Evolutionary conservation across 2,888 invertebrate genomes (phyloP).

Genomic region (Horisme vitalbata): DNA sequence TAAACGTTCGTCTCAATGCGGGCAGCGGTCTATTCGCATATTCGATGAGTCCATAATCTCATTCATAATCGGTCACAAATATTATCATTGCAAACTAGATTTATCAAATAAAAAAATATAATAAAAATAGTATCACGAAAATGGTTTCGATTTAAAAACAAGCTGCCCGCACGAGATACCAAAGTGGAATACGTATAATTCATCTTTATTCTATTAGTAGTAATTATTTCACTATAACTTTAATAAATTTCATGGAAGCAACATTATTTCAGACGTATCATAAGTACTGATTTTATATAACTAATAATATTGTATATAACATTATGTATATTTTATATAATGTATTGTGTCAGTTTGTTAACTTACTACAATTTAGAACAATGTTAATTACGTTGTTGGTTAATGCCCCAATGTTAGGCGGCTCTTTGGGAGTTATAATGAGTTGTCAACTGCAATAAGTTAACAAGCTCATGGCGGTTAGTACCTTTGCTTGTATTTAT

Average conservation of each 20-base stretch:
- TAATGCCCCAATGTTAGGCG: slow-evolving; percentile 9
- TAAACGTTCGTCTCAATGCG: slow-evolving; percentile 38
- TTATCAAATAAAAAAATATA: slow-evolving; percentile 8
- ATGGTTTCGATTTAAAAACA: slow-evolving; percentile 18
- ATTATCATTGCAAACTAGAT: slow-evolving; percentile 24
- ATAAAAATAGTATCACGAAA: slow-evolving; percentile 13
- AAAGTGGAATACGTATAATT: slow-evolving; percentile 45
- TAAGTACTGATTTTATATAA: slow-evolving; percentile 68
- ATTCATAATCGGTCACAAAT: slow-evolving; percentile 31
- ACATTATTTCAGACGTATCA: slow-evolving; percentile 71
- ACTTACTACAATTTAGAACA: slow-evolving; percentile 64
- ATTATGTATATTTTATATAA: slow-evolving; percentile 75
- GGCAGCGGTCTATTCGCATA: slow-evolving; percentile 41
- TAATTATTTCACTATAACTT: slow-evolving; percentile 57
- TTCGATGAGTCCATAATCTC: slow-evolving; percentile 59
- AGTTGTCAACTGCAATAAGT: slow-evolving; percentile 66
- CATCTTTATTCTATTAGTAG: slow-evolving; percentile 50
- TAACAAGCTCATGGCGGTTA: slow-evolving; percentile 70
- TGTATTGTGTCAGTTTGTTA: slow-evolving; percentile 61
- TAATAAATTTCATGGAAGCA: slow-evolving; percentile 74
- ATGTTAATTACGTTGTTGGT: slow-evolving; percentile 5
- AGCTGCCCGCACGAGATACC: slow-evolving; percentile 49
- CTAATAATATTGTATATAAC: slow-evolving; percentile 76
- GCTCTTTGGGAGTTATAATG: background rate
- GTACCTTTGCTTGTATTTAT: slow-evolving; percentile 75